Evolutionary conservation across 2,113 vertebrate species (phyloP), one percentile per base, ranked within the genome.

Genomic region (Phodopus roborovskii): DNA sequence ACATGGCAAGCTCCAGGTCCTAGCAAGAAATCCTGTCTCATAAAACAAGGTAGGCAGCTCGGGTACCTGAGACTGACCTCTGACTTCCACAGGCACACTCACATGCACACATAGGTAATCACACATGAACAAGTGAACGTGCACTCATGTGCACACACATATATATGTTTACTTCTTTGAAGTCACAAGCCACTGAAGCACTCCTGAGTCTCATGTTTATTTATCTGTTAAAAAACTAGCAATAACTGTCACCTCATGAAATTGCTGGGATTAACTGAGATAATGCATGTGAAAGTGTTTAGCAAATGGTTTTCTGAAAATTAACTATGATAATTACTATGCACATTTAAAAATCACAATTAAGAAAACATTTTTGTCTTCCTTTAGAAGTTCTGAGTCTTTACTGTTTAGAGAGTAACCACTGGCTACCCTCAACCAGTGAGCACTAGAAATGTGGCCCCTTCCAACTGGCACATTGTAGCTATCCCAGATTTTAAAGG

Each of bases 161-260:
- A 15, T 4, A 71, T 9, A 39, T 0, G 22, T 4, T 91, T 79
- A 28, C 11, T 58, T 68, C 74, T 83, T 50, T 74, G 68, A 58
- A 83, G 64, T 79, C 85, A 75, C 81, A 84, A 75, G 48, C 70
- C 88, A 36, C 77, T 82, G 92, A 56, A 22, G 36, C 82, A 70
- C 79, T 71, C 62, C 30, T 79, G 74, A 78, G 82, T 62, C n/a
- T 89, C 62, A 62, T 82, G 93, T 92, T 90, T 92, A 88, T 64
- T 60, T 74, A 92, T 81, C 84, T 62, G 17, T 58, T 95, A 64
- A 87, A 74, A 93, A 94, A 28, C n/a, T 39, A 60, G 20, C 78
- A n/a, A 8, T 48, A 33, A 88, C 60, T 87, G 30, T 58, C 45
- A 82, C 84, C 90, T 90, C 56, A 79, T 39, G 93, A 83, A 93